Evolutionary conservation across 2,797 vertebrate genomes (phyloP).

Genomic region (Eulemur albifrons): DNA sequence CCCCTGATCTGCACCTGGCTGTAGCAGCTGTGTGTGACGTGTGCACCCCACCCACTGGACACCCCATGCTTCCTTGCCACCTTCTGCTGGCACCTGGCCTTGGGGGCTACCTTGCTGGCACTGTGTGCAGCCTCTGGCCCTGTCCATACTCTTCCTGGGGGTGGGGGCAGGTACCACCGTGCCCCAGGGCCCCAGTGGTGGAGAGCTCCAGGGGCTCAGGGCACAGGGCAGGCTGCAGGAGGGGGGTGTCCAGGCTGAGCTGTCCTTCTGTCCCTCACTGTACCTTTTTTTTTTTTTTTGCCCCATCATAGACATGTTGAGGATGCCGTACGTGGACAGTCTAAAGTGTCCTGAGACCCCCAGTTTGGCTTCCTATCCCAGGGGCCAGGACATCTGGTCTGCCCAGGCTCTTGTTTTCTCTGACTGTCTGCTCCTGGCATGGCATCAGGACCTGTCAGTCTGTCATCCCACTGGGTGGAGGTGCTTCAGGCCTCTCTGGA

Average conservation of each 20-base stretch:
- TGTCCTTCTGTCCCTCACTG: neutral
- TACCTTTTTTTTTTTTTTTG: neutral
- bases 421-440: neutral
- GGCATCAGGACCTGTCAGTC: neutral
- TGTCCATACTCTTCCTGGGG: neutral
- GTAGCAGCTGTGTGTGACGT: neutral
- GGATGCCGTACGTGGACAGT: neutral
- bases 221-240: neutral
- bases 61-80: conserved; percentile 31
- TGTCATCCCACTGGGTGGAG: neutral
- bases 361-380: neutral
- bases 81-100: conserved; percentile 42
- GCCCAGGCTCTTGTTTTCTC: neutral
- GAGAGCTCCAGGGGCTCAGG: neutral
- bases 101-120: neutral
- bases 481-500: neutral
- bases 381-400: neutral
- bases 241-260: neutral
- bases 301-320: neutral
- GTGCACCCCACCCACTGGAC: neutral
- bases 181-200: neutral
- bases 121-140: neutral
- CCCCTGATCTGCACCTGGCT: neutral
- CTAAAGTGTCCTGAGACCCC: neutral
- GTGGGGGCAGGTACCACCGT: neutral